A percentile compares a stretch with the other conserved stretches of the same genome.
Evolutionary conservation across 2,888 invertebrate genomes (phyloP).

Genomic region (Dasypolia templi): DNA sequence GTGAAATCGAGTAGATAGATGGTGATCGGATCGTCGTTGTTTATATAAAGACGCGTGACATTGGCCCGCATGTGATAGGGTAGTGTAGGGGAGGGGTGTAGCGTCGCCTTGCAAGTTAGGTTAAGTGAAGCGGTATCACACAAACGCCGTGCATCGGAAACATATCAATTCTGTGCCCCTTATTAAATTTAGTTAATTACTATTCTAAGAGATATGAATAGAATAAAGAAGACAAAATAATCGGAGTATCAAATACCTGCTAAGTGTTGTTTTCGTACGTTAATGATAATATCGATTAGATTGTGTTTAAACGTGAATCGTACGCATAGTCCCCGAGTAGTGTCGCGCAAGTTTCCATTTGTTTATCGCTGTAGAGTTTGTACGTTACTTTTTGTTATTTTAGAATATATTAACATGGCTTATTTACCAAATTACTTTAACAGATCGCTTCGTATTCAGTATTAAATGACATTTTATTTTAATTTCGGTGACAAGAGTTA

Average conservation of each 20-base stretch:
- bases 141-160: conserved; percentile 94
- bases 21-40: conserved; percentile 78
- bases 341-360: conserved; percentile 83
- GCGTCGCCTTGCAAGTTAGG: conserved; percentile 90
- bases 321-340: conserved; percentile 84
- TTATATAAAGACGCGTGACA: conserved; percentile 84
- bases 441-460: conserved; percentile 88
- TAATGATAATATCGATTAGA: conserved; percentile 80
- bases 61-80: conserved; percentile 89
- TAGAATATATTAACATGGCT: conserved; percentile 83
- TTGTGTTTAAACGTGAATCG: conserved; percentile 78
- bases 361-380: conserved; percentile 78
- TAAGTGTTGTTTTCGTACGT: conserved; percentile 89
- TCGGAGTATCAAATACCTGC: conserved; percentile 89
- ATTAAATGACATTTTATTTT: conserved; percentile 86
- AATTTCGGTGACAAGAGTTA: conserved; percentile 79
- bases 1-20: conserved; percentile 85
- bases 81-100: conserved; percentile 89
- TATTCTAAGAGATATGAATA: conserved; percentile 90
- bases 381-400: conserved; percentile 84
- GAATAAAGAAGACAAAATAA: conserved; percentile 87
- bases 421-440: conserved; percentile 89
- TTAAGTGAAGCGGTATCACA: conserved; percentile 90
- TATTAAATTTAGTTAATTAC: conserved; percentile 91
- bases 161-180: conserved; percentile 95